Base-by-base conservation (phyloP, 2,113 vertebrate genomes). In the Cheilinus undulatus region DNA sequence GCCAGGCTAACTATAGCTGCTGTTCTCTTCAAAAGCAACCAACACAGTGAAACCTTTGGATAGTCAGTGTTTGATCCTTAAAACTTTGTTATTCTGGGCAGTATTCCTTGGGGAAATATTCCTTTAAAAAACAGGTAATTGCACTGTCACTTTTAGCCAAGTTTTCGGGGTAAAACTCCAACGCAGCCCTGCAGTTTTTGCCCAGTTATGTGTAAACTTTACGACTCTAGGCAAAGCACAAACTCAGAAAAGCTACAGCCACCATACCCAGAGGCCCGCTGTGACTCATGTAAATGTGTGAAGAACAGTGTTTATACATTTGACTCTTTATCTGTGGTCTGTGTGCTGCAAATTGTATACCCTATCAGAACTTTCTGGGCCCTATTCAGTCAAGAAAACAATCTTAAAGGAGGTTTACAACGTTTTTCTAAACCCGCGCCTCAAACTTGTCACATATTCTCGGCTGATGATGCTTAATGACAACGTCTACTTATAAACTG, bases 91-190 rank as follows among this genome's bases (percentile, higher is more conserved):
- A 67, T 78, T 83, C n/a, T 1, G 40, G 13, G 17, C 7, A 32
- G 23, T 57, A 22, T 51, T 26, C 24, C 27, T 53, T 2, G 5
- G 4, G 14, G 4, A 22, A 43, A 20, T 7, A 9, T 43, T 66
- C 27, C 32, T 2, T 15, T 36, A 11, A 36, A 19, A 24, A 71
- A 73, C 68, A 78, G 80, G 76, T 77, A 76, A 73, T 23, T 85
- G 84, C 87, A 83, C 90, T 57, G 82, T 76, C 84, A 84, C 87
- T 86, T 89, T 84, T 38, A 80, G 73, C 61, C 56, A 51, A 28
- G 24, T 70, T 64, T 42, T 62, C 8, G 1, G 63, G 69, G 45
- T 36, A 32, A 73, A 52, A 62, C 51, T 53, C 34, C 26, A 48
- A 34, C 7, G 50, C 51, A 13, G 2, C 49, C 69, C 62, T 66